phyloP scores from a whole-genome alignment of 1,140 invertebrate genomes.

The Portunus trituberculatus region DNA sequence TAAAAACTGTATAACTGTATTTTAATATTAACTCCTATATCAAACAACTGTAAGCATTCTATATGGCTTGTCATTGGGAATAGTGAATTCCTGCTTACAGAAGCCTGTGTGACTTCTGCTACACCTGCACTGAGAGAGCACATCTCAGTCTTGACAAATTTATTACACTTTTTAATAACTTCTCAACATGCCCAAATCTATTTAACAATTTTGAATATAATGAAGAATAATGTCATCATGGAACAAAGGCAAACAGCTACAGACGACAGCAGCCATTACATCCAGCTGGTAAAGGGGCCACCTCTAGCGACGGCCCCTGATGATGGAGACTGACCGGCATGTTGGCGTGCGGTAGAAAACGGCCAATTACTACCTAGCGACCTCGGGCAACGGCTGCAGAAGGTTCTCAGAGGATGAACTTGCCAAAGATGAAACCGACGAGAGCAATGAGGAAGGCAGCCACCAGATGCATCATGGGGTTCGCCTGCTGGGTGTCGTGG shows the following conservation, averaged over 20 bases:
- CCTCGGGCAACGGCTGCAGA: slow-evolving; percentile 45
- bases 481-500: slow-evolving; percentile 75
- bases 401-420: slow-evolving; percentile 81
- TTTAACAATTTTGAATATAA: neutral
- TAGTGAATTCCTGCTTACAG: no score
- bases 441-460: slow-evolving; percentile 80
- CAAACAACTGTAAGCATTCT: neutral
- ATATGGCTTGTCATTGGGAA: neutral
- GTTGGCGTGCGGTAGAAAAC: slow-evolving; percentile 60
- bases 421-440: slow-evolving; percentile 82
- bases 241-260: slow-evolving; percentile 63
- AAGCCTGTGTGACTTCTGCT: no score
- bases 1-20: slow-evolving; percentile 24
- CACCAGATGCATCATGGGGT: slow-evolving; percentile 80
- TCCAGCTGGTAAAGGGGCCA: slow-evolving; percentile 54
- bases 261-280: slow-evolving; percentile 42
- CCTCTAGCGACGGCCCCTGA: neutral
- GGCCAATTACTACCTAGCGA: slow-evolving; percentile 64
- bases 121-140: neutral
- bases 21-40: neutral
- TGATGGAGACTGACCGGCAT: neutral
- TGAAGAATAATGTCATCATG: neutral
- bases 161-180: neutral
- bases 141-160: neutral
- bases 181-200: neutral